Percentiles rank a stretch among this genome's conserved stretches.
Evolutionary conservation across 2,888 invertebrate species (phyloP).

Genomic region (Trisateles emortualis): DNA sequence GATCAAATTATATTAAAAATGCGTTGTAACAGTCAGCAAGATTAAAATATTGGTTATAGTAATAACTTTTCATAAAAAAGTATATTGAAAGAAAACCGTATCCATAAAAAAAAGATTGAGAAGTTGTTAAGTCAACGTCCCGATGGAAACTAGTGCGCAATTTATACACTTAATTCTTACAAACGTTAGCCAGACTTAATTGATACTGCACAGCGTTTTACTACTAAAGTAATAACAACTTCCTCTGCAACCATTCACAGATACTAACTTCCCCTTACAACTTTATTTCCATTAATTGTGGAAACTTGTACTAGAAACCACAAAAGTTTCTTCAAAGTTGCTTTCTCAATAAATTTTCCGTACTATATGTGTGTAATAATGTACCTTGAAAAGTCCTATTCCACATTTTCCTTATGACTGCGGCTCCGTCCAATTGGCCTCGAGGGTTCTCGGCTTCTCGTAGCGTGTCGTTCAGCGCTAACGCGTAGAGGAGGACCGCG

Average conservation of each 20-base stretch:
- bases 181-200: not conserved
- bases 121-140: not conserved
- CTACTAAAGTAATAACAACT: conserved; percentile 10
- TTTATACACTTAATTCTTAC: not conserved
- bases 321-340: conserved; percentile 6
- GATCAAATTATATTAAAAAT: too few relatives aligned
- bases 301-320: conserved; percentile 1
- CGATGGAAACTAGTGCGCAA: not conserved
- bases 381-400: conserved; percentile 94
- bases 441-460: conserved; percentile 76
- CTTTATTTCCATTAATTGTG: conserved; percentile 5
- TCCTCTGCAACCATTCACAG: not conserved
- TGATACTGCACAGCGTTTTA: not conserved
- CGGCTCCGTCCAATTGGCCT: conserved; percentile 92
- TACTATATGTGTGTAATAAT: conserved; percentile 1
- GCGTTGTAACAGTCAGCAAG: too few relatives aligned
- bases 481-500: conserved; percentile 96
- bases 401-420: conserved; percentile 95
- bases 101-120: not conserved
- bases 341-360: conserved; percentile 1
- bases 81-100: too few relatives aligned
- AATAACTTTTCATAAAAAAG: too few relatives aligned
- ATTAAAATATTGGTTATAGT: too few relatives aligned
- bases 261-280: conserved; percentile 3
- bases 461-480: conserved; percentile 96